Percentiles rank a stretch among this genome's conserved stretches.
Evolutionary conservation across 2,113 vertebrate species (phyloP).

Genomic region (Zeus faber): DNA sequence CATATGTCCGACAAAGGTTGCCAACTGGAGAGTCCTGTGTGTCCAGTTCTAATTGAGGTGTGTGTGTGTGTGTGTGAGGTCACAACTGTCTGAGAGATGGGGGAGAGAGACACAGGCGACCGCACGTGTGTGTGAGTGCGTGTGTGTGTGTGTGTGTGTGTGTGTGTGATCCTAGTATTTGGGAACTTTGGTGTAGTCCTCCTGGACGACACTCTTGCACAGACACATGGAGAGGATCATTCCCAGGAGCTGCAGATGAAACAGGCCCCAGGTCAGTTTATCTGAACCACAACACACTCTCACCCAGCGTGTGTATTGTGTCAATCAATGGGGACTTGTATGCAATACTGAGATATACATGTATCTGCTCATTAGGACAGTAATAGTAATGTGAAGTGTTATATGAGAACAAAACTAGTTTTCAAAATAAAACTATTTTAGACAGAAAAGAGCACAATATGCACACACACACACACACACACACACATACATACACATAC

Average conservation of each 20-base stretch:
- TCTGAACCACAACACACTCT: slow-evolving; percentile 17
- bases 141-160: slow-evolving; percentile 22
- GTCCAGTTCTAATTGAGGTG: too few species aligned
- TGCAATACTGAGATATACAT: too few species aligned
- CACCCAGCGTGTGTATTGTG: too few species aligned
- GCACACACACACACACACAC: not conserved
- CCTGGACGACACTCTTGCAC: slow-evolving; percentile 86
- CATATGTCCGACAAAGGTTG: too few species aligned
- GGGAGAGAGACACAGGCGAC: not conserved
- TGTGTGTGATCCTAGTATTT: slow-evolving; percentile 81
- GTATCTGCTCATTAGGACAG: too few species aligned
- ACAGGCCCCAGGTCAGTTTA: slow-evolving; percentile 16
- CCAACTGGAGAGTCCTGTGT: too few species aligned
- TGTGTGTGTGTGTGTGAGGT: too few species aligned
- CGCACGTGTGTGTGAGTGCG: slow-evolving; percentile 7
- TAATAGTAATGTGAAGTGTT: too few species aligned
- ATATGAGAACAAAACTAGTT: too few species aligned
- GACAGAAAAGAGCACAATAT: not conserved
- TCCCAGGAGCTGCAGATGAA: slow-evolving; percentile 82
- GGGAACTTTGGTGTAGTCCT: slow-evolving; percentile 96
- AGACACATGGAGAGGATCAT: slow-evolving; percentile 91
- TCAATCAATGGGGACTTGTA: too few species aligned
- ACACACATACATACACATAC: not conserved
- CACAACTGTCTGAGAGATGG: too few species aligned
- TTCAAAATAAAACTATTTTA: too few species aligned